These are phyloP conservation scores for Hedya salicella DNA, from an alignment of 2,888 invertebrate species.

Conservation along the genomic window DNA sequence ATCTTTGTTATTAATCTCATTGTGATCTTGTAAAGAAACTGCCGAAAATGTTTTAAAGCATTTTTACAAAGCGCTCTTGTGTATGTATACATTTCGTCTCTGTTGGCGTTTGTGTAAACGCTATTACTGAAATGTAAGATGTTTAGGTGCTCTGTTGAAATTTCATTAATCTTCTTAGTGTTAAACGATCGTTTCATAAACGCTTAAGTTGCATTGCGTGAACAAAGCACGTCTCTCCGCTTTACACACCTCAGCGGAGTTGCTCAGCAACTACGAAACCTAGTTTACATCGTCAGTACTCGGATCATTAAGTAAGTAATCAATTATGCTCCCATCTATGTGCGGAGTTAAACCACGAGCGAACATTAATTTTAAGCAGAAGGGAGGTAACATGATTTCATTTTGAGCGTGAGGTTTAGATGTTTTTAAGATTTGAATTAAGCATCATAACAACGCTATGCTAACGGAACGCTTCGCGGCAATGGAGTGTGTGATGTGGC, in stretches of 20 bases:
- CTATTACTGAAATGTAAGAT: no score
- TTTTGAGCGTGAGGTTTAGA: constrained; percentile 21
- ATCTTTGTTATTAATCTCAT: constrained; percentile 19
- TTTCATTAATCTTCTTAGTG: background rate
- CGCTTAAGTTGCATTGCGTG: background rate
- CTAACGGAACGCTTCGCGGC: constrained; percentile 12
- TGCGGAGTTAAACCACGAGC: constrained; percentile 12
- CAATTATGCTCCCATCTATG: constrained; percentile 21
- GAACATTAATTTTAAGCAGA: constrained; percentile 6
- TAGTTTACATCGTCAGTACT: constrained; percentile 1
- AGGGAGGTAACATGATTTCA: constrained; percentile 14
- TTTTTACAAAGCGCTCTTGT: no score
- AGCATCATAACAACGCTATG: constrained; percentile 33
- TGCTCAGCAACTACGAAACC: constrained; percentile 1
- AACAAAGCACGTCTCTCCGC: background rate
- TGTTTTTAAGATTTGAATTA: constrained; percentile 39
- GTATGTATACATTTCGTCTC: no score
- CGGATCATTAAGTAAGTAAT: constrained; percentile 29
- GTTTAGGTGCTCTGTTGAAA: background rate
- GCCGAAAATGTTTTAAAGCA: background rate
- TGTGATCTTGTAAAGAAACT: constrained; percentile 1
- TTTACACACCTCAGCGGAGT: background rate
- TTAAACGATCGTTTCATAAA: background rate
- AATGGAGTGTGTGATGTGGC: constrained; percentile 36
- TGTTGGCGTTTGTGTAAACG: no score